These are phyloP conservation scores for Cyrtonyx montezumae DNA, from an alignment of 2,113 vertebrate species.

Conservation along the genomic window DNA sequence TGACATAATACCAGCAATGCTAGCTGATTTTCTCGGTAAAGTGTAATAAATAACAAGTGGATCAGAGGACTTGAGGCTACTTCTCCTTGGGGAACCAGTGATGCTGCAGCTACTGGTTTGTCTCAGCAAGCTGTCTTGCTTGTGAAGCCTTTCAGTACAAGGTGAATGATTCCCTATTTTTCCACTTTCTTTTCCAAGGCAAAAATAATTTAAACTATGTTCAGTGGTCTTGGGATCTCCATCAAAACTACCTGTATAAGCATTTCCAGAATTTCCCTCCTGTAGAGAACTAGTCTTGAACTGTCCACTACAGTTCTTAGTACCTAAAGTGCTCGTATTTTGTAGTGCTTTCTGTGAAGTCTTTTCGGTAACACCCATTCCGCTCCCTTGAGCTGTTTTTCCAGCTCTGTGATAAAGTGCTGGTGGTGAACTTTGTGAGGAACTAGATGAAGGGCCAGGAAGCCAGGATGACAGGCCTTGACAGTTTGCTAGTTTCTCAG, in stretches of 20 bases:
- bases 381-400: neutral
- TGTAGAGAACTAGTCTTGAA: neutral
- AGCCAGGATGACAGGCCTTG: neutral
- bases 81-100: neutral
- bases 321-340: slow-evolving; percentile 38
- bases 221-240: neutral
- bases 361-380: neutral
- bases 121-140: neutral
- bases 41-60: slow-evolving; percentile 61
- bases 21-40: slow-evolving; percentile 74
- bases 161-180: slow-evolving; percentile 28
- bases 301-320: neutral
- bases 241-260: neutral
- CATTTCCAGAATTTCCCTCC: neutral
- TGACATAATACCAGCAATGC: slow-evolving; percentile 31
- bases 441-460: neutral
- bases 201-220: slow-evolving; percentile 37
- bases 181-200: slow-evolving; percentile 36
- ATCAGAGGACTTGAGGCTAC: slow-evolving; percentile 17
- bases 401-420: neutral
- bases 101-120: slow-evolving; percentile 6
- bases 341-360: slow-evolving; percentile 22
- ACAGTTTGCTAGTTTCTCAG: neutral
- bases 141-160: slow-evolving; percentile 49
- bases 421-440: neutral